Conservation (phyloP, 2,113 vertebrate genomes). For the Lucifuga dentata region DNA sequence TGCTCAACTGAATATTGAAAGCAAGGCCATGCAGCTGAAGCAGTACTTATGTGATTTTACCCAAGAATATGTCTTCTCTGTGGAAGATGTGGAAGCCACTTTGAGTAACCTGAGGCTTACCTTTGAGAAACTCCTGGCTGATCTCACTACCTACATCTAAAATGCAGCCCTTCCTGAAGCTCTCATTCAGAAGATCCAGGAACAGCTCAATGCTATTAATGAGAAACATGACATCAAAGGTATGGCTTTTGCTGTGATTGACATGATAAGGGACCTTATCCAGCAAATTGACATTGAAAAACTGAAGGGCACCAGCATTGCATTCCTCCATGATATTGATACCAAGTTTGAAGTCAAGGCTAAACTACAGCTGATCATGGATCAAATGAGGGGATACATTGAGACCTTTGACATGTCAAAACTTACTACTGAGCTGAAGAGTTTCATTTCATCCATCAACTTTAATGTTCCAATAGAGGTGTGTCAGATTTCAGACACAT, state of each 20-base stretch:
- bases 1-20: conserved; percentile 82
- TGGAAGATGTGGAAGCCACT: conserved; percentile 83
- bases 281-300: conserved; percentile 79
- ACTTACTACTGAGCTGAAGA: conserved; percentile 74
- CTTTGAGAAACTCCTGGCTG: conserved; percentile 73
- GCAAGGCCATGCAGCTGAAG: conserved; percentile 77
- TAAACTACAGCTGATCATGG: conserved; percentile 74
- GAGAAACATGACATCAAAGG: conserved; percentile 83
- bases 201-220: conserved; percentile 81
- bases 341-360: conserved; percentile 78
- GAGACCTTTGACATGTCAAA: conserved; percentile 78
- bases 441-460: conserved; percentile 61
- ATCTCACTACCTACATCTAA: conserved; percentile 75
- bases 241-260: conserved; percentile 76
- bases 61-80: conserved; percentile 77
- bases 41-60: conserved; percentile 80
- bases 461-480: conserved; percentile 65
- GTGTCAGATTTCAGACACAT: conserved; percentile 64
- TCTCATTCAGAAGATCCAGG: conserved; percentile 81
- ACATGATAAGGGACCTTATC: conserved; percentile 74
- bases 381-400: conserved; percentile 77
- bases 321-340: conserved; percentile 86
- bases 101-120: conserved; percentile 73
- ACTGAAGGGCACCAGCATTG: conserved; percentile 74
- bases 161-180: conserved; percentile 73